Evolutionary conservation across 2,888 invertebrate genomes (phyloP).

Genomic region (Prosopocoilus inquinatus): DNA sequence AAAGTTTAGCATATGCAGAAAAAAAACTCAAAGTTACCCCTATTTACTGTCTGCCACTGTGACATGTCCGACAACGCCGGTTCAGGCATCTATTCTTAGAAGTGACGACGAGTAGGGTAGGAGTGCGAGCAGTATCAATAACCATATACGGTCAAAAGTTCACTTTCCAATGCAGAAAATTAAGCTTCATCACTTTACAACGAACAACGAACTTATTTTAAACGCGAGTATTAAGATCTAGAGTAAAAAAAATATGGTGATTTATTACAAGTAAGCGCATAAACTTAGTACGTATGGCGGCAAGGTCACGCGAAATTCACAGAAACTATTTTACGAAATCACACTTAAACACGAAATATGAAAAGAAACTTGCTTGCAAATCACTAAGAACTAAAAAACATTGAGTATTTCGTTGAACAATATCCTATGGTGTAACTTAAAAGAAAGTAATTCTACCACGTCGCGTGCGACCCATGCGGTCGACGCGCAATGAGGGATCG

Average conservation of each 20-base stretch:
- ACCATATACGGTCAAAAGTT: slow-evolving; percentile 35
- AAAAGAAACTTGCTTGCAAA: slow-evolving; percentile 13
- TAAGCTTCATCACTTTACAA: neutral
- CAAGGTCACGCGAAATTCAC: slow-evolving; percentile 32
- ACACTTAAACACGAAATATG: neutral
- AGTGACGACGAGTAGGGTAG: slow-evolving; percentile 35
- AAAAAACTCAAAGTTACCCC: slow-evolving; percentile 34
- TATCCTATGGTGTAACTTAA: slow-evolving; percentile 10
- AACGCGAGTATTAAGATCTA: neutral
- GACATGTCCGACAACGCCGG: slow-evolving; percentile 31
- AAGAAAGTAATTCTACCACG: slow-evolving; percentile 38
- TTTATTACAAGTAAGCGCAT: slow-evolving; percentile 13
- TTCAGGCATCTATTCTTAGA: slow-evolving; percentile 44
- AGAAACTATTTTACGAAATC: slow-evolving; percentile 10
- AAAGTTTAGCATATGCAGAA: slow-evolving; percentile 8
- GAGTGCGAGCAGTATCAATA: slow-evolving; percentile 32
- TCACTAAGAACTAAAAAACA: slow-evolving; percentile 18
- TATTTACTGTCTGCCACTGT: slow-evolving; percentile 37
- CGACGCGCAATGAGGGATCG: slow-evolving; percentile 48
- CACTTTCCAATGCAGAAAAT: slow-evolving; percentile 14
- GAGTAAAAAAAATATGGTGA: neutral
- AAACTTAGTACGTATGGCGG: slow-evolving; percentile 32
- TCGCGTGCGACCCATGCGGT: slow-evolving; percentile 54
- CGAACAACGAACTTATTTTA: neutral
- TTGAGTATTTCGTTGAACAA: slow-evolving; percentile 20